Percentiles rank a stretch among this genome's conserved stretches.
phyloP scores from a whole-genome alignment of 2,113 vertebrate species.

The Megaptera novaeangliae region DNA sequence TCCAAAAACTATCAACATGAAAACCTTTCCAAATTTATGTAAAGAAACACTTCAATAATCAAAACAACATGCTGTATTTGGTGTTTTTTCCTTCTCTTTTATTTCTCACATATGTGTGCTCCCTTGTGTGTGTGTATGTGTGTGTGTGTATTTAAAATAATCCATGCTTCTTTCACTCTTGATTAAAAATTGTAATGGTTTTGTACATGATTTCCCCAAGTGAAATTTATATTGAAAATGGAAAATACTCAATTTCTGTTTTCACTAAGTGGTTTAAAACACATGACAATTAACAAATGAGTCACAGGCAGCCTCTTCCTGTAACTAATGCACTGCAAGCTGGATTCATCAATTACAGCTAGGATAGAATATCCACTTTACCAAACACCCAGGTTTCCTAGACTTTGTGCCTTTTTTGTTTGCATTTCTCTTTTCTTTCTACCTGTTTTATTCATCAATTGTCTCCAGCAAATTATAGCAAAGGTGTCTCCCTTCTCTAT shows the following conservation, averaged over 20 bases:
- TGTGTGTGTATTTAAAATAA: background rate
- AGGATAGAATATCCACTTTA: background rate
- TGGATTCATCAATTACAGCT: background rate
- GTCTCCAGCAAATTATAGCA: background rate
- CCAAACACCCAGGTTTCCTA: background rate
- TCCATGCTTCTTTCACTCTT: background rate
- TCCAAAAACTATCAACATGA: background rate
- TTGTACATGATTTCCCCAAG: background rate
- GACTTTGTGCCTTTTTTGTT: background rate
- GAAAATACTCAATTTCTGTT: slow-evolving; percentile 51
- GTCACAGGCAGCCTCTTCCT: slow-evolving; percentile 11
- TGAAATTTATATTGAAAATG: slow-evolving; percentile 52
- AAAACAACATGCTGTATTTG: background rate
- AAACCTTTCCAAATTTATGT: background rate
- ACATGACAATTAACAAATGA: slow-evolving; percentile 48
- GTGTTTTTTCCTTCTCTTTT: background rate
- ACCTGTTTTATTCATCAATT: background rate
- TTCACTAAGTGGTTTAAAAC: slow-evolving; percentile 44
- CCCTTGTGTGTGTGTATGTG: background rate
- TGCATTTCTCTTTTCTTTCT: background rate
- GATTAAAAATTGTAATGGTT: slow-evolving; percentile 24
- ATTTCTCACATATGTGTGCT: background rate
- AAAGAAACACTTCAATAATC: background rate
- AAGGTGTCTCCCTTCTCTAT: background rate
- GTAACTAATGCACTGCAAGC: slow-evolving; percentile 14